A percentile compares a stretch with the other conserved stretches of the same genome.
These are phyloP conservation scores for Oppia nitens DNA, from an alignment of 1,140 invertebrate species.

Conservation along the genomic window DNA sequence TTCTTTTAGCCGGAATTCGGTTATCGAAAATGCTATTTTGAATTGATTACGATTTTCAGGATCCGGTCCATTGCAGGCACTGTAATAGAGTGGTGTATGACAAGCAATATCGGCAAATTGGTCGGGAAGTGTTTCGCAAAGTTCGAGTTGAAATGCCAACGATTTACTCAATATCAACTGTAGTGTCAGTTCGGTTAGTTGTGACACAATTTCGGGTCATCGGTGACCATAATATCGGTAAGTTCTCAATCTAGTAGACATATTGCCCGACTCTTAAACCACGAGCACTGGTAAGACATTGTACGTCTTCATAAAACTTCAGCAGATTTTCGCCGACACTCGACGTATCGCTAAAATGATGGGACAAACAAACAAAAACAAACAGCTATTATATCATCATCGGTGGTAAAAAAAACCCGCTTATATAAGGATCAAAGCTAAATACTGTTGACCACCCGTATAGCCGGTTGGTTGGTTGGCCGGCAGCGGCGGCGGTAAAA, in stretches of 20 bases:
- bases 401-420: too few species aligned
- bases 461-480: too few species aligned
- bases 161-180: background rate
- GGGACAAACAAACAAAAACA: slow-evolving; percentile 14
- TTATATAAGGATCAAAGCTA: too few species aligned
- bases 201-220: too few species aligned
- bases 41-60: background rate
- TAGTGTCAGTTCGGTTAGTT: background rate
- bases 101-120: slow-evolving; percentile 37
- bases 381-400: too few species aligned
- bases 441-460: too few species aligned
- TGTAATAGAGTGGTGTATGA: slow-evolving; percentile 57
- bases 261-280: too few species aligned
- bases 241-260: too few species aligned
- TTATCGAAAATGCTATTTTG: slow-evolving; percentile 6
- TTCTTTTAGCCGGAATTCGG: slow-evolving; percentile 1
- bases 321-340: slow-evolving; percentile 62
- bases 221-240: too few species aligned
- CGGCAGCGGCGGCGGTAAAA: too few species aligned
- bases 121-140: background rate
- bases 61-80: slow-evolving; percentile 39
- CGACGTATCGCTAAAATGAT: slow-evolving; percentile 54
- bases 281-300: too few species aligned
- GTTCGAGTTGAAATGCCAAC: background rate
- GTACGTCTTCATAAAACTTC: slow-evolving; percentile 92